Percentiles rank a stretch among this genome's conserved stretches.
phyloP scores from a whole-genome alignment of 2,888 invertebrate genomes.

The Neoaliturus tenellus region DNA sequence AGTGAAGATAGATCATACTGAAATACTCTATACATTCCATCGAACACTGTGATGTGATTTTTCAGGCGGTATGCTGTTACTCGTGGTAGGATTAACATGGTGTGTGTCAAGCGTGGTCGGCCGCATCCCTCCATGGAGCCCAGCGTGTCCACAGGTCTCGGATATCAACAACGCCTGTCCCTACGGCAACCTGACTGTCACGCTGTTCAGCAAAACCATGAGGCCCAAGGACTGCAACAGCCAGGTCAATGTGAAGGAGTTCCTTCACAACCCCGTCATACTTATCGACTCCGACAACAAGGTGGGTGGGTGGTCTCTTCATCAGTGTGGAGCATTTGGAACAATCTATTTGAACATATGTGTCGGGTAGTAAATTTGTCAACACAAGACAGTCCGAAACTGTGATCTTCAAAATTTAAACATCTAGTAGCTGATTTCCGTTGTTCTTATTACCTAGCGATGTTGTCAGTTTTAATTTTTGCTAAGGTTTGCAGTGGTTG shows the following conservation, averaged over 20 bases:
- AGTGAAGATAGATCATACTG: no score
- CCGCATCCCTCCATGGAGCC: not conserved
- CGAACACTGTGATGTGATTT: no score
- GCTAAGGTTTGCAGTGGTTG: no score
- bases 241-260: not conserved
- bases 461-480: no score
- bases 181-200: constrained; percentile 3
- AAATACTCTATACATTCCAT: no score
- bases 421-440: no score
- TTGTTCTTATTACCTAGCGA: no score
- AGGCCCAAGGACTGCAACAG: constrained; percentile 9
- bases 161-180: not conserved
- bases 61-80: constrained; percentile 1
- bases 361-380: no score
- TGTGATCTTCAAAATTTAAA: no score
- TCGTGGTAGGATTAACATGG: not conserved
- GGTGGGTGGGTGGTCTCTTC: not conserved
- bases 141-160: not conserved
- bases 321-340: no score
- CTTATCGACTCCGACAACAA: constrained; percentile 3
- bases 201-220: not conserved
- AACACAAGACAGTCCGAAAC: no score
- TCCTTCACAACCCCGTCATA: not conserved
- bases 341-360: no score
- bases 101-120: not conserved